A percentile compares a stretch with the other conserved stretches of the same genome.
Evolutionary conservation across 2,797 vertebrate genomes (phyloP).

Genomic region (Ptychobarbus kaznakovi): DNA sequence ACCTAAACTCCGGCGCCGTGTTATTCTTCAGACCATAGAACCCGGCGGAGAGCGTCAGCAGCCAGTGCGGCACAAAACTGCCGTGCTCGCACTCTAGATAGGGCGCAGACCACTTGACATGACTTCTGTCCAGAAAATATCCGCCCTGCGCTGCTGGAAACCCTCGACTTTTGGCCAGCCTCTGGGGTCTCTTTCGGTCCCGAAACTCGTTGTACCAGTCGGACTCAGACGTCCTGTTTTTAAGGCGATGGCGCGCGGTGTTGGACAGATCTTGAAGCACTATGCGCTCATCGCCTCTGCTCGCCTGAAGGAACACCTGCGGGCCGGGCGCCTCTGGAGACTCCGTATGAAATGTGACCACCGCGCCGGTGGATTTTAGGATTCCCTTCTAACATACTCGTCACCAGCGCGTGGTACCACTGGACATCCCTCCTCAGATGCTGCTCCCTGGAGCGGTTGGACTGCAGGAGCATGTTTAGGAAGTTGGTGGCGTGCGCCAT

Average conservation of each 20-base stretch:
- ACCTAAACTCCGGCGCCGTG: conserved; percentile 93
- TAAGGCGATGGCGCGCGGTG: conserved; percentile 80
- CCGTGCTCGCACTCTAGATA: conserved; percentile 94
- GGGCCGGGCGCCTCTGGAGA: conserved; percentile 76
- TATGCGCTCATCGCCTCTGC: conserved; percentile 83
- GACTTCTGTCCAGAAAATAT: conserved; percentile 83
- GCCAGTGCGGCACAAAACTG: conserved; percentile 92
- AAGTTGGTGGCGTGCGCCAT: conserved; percentile 93
- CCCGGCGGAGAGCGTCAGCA: conserved; percentile 91
- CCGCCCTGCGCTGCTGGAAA: conserved; percentile 70
- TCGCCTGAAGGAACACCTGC: conserved; percentile 92
- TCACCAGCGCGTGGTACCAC: conserved; percentile 92
- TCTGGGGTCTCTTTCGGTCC: conserved; percentile 82
- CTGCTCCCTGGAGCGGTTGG: conserved; percentile 87
- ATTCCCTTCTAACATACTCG: conserved; percentile 91
- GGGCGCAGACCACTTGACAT: conserved; percentile 94
- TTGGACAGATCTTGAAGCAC: conserved; percentile 87
- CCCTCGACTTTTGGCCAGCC: conserved; percentile 71
- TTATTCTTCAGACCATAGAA: conserved; percentile 89
- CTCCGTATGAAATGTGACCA: conserved; percentile 87
- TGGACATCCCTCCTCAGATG: conserved; percentile 84
- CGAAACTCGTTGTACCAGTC: conserved; percentile 90
- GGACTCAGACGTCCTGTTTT: conserved; percentile 81
- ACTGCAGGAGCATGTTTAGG: conserved; percentile 90
- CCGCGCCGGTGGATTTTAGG: conserved; percentile 90